Evolutionary conservation across 2,113 vertebrate genomes (phyloP).

Genomic region (Hippocampus zosterae): DNA sequence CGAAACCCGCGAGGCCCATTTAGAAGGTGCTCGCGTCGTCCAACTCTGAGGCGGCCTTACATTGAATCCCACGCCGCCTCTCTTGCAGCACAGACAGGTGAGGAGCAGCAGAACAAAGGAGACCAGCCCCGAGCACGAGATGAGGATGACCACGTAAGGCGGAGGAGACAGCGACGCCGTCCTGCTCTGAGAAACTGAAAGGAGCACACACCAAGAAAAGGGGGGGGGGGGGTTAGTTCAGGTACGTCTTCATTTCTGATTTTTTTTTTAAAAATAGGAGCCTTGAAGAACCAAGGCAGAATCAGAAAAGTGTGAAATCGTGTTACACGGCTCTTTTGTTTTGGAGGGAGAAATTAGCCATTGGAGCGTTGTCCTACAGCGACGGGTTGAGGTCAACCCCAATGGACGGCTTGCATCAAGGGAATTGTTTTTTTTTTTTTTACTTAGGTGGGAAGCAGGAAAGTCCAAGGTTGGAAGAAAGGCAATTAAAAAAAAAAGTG

Average conservation of each 20-base stretch:
- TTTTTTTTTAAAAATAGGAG: slow-evolving; percentile 18
- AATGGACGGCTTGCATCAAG: slow-evolving; percentile 69
- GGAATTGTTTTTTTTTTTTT: slow-evolving; percentile 4
- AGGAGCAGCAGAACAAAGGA: slow-evolving; percentile 89
- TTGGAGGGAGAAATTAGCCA: slow-evolving; percentile 42
- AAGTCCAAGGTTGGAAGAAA: slow-evolving; percentile 28
- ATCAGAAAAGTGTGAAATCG: slow-evolving; percentile 45
- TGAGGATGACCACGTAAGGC: slow-evolving; percentile 88
- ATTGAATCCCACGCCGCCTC: slow-evolving; percentile 87
- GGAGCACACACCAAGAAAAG: slow-evolving; percentile 25
- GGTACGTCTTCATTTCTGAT: not conserved
- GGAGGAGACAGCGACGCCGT: slow-evolving; percentile 80
- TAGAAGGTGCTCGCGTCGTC: too few species aligned
- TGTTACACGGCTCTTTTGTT: slow-evolving; percentile 49
- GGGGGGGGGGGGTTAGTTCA: slow-evolving; percentile 10
- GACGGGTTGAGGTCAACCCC: slow-evolving; percentile 59
- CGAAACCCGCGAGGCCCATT: too few species aligned
- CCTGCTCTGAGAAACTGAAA: slow-evolving; percentile 72
- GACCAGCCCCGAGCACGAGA: slow-evolving; percentile 87
- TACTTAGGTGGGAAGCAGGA: slow-evolving; percentile 51
- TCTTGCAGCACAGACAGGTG: slow-evolving; percentile 91
- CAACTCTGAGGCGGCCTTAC: slow-evolving; percentile 66
- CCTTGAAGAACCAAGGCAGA: slow-evolving; percentile 51
- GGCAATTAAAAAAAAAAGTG: slow-evolving; percentile 44
- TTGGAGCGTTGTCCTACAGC: slow-evolving; percentile 56